phyloP scores from a whole-genome alignment of 2,888 invertebrate species.

The Lepidochitona cinerea region DNA sequence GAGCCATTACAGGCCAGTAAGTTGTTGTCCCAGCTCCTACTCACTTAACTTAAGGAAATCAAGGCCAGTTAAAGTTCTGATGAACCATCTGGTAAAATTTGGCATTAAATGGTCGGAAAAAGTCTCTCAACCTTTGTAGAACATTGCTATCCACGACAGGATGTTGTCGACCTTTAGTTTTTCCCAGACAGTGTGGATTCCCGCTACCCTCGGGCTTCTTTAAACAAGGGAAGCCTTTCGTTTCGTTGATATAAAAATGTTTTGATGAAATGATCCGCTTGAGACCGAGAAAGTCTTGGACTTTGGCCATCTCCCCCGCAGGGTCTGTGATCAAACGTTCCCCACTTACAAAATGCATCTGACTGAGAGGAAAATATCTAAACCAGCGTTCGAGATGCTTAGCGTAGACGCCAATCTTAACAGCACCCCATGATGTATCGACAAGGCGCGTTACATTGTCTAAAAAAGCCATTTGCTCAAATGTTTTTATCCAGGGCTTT shows the following conservation, averaged over 20 bases:
- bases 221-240: slow-evolving; percentile 92
- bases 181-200: slow-evolving; percentile 68
- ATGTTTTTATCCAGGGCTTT: slow-evolving; percentile 75
- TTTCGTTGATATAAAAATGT: slow-evolving; percentile 92
- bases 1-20: too few species aligned
- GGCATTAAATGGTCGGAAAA: slow-evolving; percentile 69
- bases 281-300: slow-evolving; percentile 88
- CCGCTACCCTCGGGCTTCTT: slow-evolving; percentile 55
- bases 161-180: slow-evolving; percentile 71
- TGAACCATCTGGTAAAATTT: slow-evolving; percentile 70
- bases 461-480: slow-evolving; percentile 67
- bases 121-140: slow-evolving; percentile 62
- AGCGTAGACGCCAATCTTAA: slow-evolving; percentile 83
- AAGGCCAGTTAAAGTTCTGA: slow-evolving; percentile 68
- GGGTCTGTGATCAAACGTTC: slow-evolving; percentile 88
- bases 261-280: slow-evolving; percentile 87
- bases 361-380: slow-evolving; percentile 83
- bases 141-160: slow-evolving; percentile 56
- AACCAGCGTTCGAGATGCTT: slow-evolving; percentile 88
- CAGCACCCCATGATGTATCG: slow-evolving; percentile 84
- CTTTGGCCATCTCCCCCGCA: slow-evolving; percentile 85
- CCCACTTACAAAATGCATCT: slow-evolving; percentile 88
- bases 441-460: slow-evolving; percentile 80
- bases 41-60: background rate
- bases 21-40: too few species aligned